Conservation (phyloP, 1,140 invertebrate genomes). For the Anagrus nilaparvatae region DNA sequence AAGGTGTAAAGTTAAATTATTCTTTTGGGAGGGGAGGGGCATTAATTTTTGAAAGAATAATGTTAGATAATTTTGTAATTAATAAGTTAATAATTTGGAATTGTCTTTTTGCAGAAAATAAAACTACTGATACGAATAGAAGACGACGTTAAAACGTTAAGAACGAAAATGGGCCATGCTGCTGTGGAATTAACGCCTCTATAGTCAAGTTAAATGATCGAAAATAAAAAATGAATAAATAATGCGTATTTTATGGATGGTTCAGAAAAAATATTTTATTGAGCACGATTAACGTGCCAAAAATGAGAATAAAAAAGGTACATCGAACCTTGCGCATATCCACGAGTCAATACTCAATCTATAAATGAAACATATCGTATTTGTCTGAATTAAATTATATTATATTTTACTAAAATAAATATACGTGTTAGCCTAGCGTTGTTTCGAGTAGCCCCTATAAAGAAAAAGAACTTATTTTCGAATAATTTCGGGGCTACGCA, state of each 20-base stretch:
- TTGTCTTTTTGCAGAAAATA: constrained; percentile 58
- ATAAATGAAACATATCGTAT: constrained; percentile 14
- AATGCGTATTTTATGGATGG: constrained; percentile 10
- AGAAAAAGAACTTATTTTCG: too few species aligned
- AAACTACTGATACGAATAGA: constrained; percentile 70
- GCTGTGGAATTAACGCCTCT: constrained; percentile 30
- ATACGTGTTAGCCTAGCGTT: too few species aligned
- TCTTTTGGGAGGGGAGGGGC: too few species aligned
- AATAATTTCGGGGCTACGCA: too few species aligned
- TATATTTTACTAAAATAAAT: too few species aligned
- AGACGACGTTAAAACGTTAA: constrained; percentile 61
- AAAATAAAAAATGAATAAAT: constrained; percentile 13
- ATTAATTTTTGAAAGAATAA: too few species aligned
- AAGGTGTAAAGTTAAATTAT: too few species aligned
- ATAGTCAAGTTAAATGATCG: too few species aligned
- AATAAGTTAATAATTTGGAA: not conserved
- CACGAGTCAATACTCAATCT: constrained; percentile 15
- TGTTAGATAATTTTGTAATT: not conserved
- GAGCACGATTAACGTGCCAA: not conserved
- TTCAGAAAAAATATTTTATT: constrained; percentile 3
- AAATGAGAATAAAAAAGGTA: constrained; percentile 7
- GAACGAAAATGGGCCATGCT: constrained; percentile 56
- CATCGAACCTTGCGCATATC: constrained; percentile 14
- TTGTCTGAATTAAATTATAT: too few species aligned
- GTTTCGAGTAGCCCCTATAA: too few species aligned